A percentile compares a stretch with the other conserved stretches of the same genome.
Evolutionary conservation across 2,888 invertebrate species (phyloP).

Genomic region (Amphipyra tragopoginis): DNA sequence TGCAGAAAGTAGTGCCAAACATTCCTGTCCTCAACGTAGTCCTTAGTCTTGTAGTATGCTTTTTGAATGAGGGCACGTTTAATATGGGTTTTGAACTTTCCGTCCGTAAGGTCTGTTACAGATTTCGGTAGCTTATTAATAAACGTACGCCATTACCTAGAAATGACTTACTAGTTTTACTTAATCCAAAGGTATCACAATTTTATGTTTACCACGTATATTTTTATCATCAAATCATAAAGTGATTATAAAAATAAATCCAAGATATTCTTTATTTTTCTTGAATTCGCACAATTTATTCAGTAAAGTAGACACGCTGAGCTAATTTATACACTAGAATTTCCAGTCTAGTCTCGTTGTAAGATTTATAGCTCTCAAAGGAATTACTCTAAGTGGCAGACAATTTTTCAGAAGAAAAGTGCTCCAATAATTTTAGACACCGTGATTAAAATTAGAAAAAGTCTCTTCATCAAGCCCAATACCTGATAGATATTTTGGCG

Average conservation of each 20-base stretch:
- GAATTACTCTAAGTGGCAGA: slow-evolving; percentile 44
- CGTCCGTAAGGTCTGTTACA: no score
- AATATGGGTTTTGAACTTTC: no score
- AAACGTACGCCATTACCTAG: no score
- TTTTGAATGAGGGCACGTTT: no score
- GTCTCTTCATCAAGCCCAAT: slow-evolving; percentile 30
- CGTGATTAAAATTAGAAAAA: slow-evolving; percentile 13
- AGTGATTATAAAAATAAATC: background rate
- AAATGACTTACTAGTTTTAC: no score
- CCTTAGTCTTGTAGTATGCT: no score
- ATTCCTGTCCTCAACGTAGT: no score
- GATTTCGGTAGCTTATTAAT: no score
- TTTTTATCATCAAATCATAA: no score
- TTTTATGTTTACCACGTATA: no score
- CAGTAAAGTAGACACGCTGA: slow-evolving; percentile 8
- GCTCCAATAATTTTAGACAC: slow-evolving; percentile 17
- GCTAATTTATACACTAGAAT: slow-evolving; percentile 33
- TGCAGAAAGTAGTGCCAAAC: no score
- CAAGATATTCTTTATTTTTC: background rate
- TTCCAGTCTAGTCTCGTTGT: slow-evolving; percentile 26
- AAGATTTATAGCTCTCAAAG: slow-evolving; percentile 50
- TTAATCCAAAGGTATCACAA: no score
- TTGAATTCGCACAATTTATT: slow-evolving; percentile 12
- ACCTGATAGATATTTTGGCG: slow-evolving; percentile 1
- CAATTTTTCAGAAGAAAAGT: slow-evolving; percentile 32